These are phyloP conservation scores for Cyclina sinensis DNA, from an alignment of 1,140 invertebrate species.

Conservation along the genomic window DNA sequence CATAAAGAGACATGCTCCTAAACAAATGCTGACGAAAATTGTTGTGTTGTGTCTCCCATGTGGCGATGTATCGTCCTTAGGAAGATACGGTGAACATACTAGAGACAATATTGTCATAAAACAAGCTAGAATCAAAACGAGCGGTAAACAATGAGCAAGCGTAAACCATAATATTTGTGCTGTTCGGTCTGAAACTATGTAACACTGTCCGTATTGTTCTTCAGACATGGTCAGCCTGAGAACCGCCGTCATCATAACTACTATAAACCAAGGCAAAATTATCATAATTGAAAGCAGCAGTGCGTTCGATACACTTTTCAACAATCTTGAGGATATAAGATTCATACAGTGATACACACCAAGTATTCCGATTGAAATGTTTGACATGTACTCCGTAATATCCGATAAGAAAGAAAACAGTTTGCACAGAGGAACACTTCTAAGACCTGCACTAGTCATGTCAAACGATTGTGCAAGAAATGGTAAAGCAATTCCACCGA, in stretches of 20 bases:
- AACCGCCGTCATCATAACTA: slow-evolving; percentile 43
- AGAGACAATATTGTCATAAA: slow-evolving; percentile 40
- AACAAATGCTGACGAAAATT: slow-evolving; percentile 51
- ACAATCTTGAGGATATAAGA: slow-evolving; percentile 35
- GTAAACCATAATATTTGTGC: slow-evolving; percentile 50
- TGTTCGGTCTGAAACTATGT: slow-evolving; percentile 53
- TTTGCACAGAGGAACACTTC: slow-evolving; percentile 39
- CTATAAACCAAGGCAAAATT: slow-evolving; percentile 51
- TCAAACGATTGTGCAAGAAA: slow-evolving; percentile 49
- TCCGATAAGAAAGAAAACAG: slow-evolving; percentile 39
- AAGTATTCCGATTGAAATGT: slow-evolving; percentile 54
- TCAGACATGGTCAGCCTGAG: slow-evolving; percentile 61
- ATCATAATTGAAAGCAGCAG: slow-evolving; percentile 51
- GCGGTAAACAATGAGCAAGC: slow-evolving; percentile 14
- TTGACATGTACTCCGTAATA: slow-evolving; percentile 52
- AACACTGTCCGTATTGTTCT: slow-evolving; percentile 54
- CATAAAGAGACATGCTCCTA: slow-evolving; percentile 32
- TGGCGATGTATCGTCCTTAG: not conserved
- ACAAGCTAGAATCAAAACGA: slow-evolving; percentile 15
- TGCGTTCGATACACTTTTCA: slow-evolving; percentile 54
- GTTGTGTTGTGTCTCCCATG: not conserved
- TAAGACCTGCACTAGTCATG: not conserved
- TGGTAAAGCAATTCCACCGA: slow-evolving; percentile 41
- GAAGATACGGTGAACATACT: not conserved
- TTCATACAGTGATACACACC: slow-evolving; percentile 60